These are phyloP conservation scores for Patella ulyssiponensis DNA, from an alignment of 2,888 invertebrate genomes.

Conservation along the genomic window DNA sequence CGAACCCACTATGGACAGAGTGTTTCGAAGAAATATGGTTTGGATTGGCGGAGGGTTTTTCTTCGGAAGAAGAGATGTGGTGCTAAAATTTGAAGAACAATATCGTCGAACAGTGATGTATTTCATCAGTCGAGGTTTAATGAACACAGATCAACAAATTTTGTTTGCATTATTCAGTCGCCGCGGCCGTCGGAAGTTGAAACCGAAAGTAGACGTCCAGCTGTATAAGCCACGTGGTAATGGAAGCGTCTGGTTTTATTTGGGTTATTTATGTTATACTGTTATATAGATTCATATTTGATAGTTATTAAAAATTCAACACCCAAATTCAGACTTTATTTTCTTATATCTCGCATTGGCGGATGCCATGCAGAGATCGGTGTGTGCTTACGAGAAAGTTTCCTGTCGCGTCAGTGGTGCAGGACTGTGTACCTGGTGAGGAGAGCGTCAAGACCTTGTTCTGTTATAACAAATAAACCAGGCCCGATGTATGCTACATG, in stretches of 20 bases:
- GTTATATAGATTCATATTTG: slow-evolving; percentile 1
- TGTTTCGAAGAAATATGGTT: slow-evolving; percentile 38
- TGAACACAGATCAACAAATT: slow-evolving; percentile 44
- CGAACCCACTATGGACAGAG: not conserved
- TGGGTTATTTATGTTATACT: slow-evolving; percentile 23
- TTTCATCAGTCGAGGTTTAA: slow-evolving; percentile 33
- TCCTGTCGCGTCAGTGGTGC: too few species aligned
- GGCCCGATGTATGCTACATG: too few species aligned
- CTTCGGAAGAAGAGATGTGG: slow-evolving; percentile 25
- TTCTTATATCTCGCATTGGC: not conserved
- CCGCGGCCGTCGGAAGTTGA: slow-evolving; percentile 2
- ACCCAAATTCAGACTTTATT: not conserved
- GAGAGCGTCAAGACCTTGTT: too few species aligned
- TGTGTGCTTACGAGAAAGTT: too few species aligned
- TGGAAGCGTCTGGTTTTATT: slow-evolving; percentile 19
- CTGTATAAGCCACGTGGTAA: not conserved
- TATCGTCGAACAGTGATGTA: slow-evolving; percentile 36
- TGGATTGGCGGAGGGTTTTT: slow-evolving; percentile 46
- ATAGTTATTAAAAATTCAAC: too few species aligned
- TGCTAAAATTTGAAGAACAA: slow-evolving; percentile 32
- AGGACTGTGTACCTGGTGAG: too few species aligned
- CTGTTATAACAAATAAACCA: too few species aligned
- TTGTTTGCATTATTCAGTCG: slow-evolving; percentile 25
- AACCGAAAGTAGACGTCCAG: slow-evolving; percentile 22
- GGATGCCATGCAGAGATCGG: too few species aligned